Percentiles rank a stretch among this genome's conserved stretches.
These are phyloP conservation scores for Calidris pugnax DNA, from an alignment of 2,113 vertebrate species.

Conservation along the genomic window DNA sequence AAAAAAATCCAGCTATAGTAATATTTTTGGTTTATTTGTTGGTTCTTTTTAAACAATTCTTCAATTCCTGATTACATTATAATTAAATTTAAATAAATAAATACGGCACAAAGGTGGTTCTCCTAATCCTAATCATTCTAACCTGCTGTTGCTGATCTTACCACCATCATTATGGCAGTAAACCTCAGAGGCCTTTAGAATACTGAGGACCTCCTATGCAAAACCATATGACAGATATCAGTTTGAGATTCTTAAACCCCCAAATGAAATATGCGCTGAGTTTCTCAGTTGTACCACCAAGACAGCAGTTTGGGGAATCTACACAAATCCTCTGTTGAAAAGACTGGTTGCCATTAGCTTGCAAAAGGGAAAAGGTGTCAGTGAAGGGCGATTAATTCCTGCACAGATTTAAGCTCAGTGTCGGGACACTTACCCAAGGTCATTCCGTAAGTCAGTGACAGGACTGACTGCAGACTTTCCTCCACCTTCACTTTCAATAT, in stretches of 20 bases:
- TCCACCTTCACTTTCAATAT: not conserved
- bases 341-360: not conserved
- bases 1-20: not conserved
- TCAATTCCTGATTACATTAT: not conserved
- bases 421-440: not conserved
- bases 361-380: not conserved
- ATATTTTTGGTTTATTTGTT: not conserved
- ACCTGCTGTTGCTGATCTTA: not conserved
- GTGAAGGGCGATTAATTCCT: not conserved
- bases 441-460: not conserved
- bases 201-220: not conserved
- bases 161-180: not conserved
- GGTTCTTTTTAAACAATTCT: not conserved
- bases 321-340: not conserved
- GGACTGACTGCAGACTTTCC: not conserved
- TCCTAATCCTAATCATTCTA: not conserved
- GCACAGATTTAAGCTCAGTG: not conserved
- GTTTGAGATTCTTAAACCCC: not conserved
- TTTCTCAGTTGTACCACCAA: not conserved
- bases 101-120: not conserved
- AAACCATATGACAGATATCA: rapidly evolving
- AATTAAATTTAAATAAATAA: not conserved
- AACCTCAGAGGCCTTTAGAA: not conserved
- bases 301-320: not conserved
- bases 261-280: rapidly evolving